Evolutionary conservation across 2,113 vertebrate genomes (phyloP).

Genomic region (Polyodon spathula): DNA sequence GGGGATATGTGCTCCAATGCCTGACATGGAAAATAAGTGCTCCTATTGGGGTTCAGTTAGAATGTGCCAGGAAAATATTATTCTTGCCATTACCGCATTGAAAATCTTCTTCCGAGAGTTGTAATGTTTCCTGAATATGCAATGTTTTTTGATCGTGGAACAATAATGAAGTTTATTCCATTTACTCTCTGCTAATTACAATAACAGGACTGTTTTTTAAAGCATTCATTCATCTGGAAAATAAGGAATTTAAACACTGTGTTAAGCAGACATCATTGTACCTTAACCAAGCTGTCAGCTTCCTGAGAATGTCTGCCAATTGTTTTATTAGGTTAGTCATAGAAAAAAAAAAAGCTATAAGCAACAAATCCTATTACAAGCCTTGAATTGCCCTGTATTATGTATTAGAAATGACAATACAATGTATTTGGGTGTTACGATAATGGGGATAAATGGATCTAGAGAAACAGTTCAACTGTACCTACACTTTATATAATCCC

Average conservation of each 20-base stretch:
- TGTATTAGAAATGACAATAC: too few relatives aligned
- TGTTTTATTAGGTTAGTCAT: not conserved
- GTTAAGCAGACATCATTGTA: constrained; percentile 19
- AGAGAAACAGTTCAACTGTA: too few relatives aligned
- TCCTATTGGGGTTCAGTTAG: not conserved
- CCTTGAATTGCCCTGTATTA: too few relatives aligned
- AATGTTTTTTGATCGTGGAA: constrained; percentile 31
- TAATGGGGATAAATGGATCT: too few relatives aligned
- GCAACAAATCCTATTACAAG: too few relatives aligned
- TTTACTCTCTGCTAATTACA: constrained; percentile 28
- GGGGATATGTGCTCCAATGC: not conserved
- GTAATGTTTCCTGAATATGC: constrained; percentile 39
- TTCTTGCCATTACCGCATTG: constrained; percentile 29
- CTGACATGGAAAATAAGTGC: not conserved
- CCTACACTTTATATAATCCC: too few relatives aligned
- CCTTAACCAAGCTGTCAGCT: constrained; percentile 3
- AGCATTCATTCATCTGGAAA: constrained; percentile 21
- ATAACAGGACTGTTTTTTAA: constrained; percentile 47
- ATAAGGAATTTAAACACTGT: constrained; percentile 9
- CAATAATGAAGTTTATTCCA: constrained; percentile 35
- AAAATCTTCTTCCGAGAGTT: constrained; percentile 33
- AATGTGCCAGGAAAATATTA: constrained; percentile 42
- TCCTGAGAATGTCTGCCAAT: constrained; percentile 3
- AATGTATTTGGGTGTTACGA: too few relatives aligned
- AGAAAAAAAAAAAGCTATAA: too few relatives aligned